phyloP scores from a whole-genome alignment of 2,113 vertebrate genomes.

The Leucoraja erinaceus region DNA sequence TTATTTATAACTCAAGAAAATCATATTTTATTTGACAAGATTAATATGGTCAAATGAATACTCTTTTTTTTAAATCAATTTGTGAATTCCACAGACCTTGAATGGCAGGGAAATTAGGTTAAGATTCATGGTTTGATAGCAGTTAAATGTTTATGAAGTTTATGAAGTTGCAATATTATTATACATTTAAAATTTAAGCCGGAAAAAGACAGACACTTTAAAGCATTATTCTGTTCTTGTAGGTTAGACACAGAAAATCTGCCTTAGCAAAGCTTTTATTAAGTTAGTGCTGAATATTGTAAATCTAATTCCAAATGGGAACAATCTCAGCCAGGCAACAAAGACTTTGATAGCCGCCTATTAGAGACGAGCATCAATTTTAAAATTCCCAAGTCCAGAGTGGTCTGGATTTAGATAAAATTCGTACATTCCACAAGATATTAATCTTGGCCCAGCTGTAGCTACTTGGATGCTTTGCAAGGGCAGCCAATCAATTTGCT shows the following conservation, averaged over 20 bases:
- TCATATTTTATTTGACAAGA: neutral
- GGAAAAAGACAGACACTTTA: neutral
- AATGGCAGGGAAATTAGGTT: neutral
- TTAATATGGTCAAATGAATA: neutral
- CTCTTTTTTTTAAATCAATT: neutral
- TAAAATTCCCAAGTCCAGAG: neutral
- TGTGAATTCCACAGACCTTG: too few species aligned
- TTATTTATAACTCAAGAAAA: neutral
- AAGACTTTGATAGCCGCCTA: slow-evolving; percentile 17
- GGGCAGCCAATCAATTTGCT: neutral
- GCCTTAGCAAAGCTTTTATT: neutral
- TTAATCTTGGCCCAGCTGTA: neutral
- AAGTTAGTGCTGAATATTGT: neutral
- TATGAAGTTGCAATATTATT: slow-evolving; percentile 1
- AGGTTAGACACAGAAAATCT: neutral
- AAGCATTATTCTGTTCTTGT: neutral
- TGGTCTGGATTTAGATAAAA: slow-evolving; percentile 25
- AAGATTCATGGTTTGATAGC: neutral
- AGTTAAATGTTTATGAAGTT: neutral
- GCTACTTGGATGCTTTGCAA: neutral
- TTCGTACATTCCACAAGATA: neutral
- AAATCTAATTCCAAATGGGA: neutral
- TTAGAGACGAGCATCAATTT: neutral
- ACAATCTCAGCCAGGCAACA: neutral
- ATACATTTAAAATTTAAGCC: neutral